These are phyloP conservation scores for Alca torda DNA, from an alignment of 2,797 vertebrate species.

Conservation along the genomic window DNA sequence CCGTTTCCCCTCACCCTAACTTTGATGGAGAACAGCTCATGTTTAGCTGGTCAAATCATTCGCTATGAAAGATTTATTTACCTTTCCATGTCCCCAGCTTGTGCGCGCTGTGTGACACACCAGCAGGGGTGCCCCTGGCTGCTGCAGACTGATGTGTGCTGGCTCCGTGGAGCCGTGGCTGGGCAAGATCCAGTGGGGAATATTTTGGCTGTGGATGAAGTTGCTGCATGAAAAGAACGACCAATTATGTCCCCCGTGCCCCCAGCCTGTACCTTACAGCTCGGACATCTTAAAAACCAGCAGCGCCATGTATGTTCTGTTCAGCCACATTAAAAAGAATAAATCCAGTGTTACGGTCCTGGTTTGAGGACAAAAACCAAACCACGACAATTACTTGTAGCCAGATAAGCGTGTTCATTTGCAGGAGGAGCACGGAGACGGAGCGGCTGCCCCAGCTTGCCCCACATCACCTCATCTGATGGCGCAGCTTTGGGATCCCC, in stretches of 20 bases:
- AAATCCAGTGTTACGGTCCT: background rate
- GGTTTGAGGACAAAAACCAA: too few relatives aligned
- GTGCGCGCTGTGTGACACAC: background rate
- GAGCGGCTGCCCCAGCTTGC: background rate
- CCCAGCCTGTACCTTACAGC: background rate
- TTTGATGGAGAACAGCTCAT: background rate
- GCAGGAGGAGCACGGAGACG: background rate
- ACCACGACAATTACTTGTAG: background rate
- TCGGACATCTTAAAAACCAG: background rate
- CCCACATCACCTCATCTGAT: rapidly evolving
- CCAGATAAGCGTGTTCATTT: background rate
- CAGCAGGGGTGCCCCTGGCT: background rate
- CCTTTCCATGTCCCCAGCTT: background rate
- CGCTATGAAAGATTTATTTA: background rate
- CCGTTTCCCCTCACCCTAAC: background rate
- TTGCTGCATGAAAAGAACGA: background rate
- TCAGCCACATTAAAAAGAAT: background rate
- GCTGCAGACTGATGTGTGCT: background rate
- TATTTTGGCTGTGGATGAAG: background rate
- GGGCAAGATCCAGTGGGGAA: background rate
- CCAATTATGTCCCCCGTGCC: background rate
- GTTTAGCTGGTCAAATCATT: background rate
- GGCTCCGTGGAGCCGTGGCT: background rate
- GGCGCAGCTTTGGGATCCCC: background rate
- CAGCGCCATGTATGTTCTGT: background rate